Evolutionary conservation across 2,888 invertebrate genomes (phyloP), one percentile per base, ranked within the genome.

Genomic region (Epistrophella euchroma): DNA sequence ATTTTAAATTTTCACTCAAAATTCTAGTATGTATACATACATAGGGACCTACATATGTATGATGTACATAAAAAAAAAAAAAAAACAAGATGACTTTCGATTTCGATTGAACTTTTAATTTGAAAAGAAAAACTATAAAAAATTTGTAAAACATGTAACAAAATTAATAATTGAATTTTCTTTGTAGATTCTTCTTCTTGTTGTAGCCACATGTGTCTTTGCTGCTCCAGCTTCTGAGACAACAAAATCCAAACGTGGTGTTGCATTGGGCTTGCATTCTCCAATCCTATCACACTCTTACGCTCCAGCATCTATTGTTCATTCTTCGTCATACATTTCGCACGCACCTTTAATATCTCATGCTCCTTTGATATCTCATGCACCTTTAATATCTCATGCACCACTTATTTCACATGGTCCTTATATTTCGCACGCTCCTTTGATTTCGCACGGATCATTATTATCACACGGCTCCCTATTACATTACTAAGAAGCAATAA

Each of bases 181-280:
- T 72, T 19, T 56, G 40, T 70, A 85, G 85, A 70, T 85, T 2
- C 73, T 85, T 62, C 52, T 85, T 58, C 56, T 85, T n/a, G 50
- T 85, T 68, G 85, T 81, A 43, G 85, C 85, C n/a, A 73, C 75
- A 47, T 47, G 76, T 15, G 85, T 68, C 35, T 70, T 90, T 84
- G 90, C 90, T 71, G 91, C 91, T 50, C 90, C 91, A 40, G 89
- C 88, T 55, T 90, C 88, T 70, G 87, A 78, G 5, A 32, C 86
- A 81, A 87, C 84, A 9, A 91, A 91, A 88, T 79, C 88, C 4
- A 91, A 91, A 78, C 91, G 91, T 13, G 91, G 91, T 25, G 78
- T 91, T 40, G 68, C 90, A 0, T 79, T 92, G 10, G 91, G 91
- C 0, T 64, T 91, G 4, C 91, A 91, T 73, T 89, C 91, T 17